Percentiles rank a stretch among this genome's conserved stretches.
phyloP scores from a whole-genome alignment of 2,113 vertebrate genomes.

The Psammodynastes pulverulentus region DNA sequence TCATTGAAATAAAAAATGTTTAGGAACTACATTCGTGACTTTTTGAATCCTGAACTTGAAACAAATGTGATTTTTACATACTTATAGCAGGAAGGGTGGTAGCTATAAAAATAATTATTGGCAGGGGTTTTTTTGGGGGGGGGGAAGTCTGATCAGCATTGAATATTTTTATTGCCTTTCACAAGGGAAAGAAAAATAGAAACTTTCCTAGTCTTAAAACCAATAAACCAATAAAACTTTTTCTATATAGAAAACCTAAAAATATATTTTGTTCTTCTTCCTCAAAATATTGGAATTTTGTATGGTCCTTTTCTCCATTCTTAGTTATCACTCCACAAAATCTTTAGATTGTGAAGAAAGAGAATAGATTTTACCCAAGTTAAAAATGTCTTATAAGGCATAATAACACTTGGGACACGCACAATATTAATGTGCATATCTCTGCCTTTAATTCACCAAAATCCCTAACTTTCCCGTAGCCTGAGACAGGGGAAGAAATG shows the following conservation, averaged over 20 bases:
- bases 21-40: not conserved
- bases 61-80: not conserved
- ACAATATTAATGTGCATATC: not conserved
- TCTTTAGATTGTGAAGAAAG: not conserved
- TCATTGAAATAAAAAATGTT: not conserved
- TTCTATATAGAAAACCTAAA: too few relatives aligned
- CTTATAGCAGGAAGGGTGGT: not conserved
- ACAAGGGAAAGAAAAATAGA: not conserved
- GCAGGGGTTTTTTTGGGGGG: not conserved
- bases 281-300: not conserved
- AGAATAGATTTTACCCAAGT: not conserved
- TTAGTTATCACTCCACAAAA: not conserved
- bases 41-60: not conserved
- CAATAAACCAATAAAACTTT: too few relatives aligned
- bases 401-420: not conserved
- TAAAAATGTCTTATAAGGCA: not conserved
- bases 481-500: not conserved
- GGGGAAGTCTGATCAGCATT: not conserved
- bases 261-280: not conserved
- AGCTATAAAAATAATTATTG: not conserved
- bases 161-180: not conserved
- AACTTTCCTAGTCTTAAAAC: not conserved
- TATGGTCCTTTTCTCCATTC: not conserved
- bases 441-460: not conserved
- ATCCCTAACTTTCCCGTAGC: not conserved